A percentile compares a stretch with the other conserved stretches of the same genome.
Conservation (phyloP, 1,140 invertebrate species). For the Euglossa dilemma region DNA sequence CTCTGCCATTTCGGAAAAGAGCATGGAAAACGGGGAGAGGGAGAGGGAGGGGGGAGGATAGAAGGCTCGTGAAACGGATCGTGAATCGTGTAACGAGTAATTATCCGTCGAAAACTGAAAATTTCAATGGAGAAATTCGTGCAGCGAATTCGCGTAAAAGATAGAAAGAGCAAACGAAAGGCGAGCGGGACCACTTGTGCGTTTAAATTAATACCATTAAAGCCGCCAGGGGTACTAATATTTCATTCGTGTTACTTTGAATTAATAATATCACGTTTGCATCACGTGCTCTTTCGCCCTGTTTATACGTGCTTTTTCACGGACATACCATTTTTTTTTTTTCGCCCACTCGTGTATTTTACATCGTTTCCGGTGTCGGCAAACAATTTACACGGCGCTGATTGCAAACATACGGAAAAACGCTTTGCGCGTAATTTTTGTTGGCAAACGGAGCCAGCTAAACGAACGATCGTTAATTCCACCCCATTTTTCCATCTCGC, state of each 20-base stretch:
- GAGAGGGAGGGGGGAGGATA: too few relatives aligned
- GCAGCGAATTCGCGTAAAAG: neutral
- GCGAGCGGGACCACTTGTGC: neutral
- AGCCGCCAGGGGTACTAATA: neutral
- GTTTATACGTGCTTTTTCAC: too few relatives aligned
- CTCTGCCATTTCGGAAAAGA: neutral
- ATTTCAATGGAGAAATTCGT: neutral
- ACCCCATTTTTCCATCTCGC: too few relatives aligned
- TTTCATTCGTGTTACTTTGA: constrained; percentile 8
- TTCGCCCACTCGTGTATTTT: constrained; percentile 7
- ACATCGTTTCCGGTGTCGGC: neutral
- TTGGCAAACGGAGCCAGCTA: too few relatives aligned
- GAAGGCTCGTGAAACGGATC: neutral
- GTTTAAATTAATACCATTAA: neutral
- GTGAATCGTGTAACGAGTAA: constrained; percentile 4
- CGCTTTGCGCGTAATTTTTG: too few relatives aligned
- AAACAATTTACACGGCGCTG: too few relatives aligned
- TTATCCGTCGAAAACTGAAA: neutral
- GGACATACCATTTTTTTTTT: neutral
- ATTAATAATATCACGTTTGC: neutral
- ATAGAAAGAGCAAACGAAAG: neutral
- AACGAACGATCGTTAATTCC: too few relatives aligned
- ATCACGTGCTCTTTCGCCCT: too few relatives aligned
- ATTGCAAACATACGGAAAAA: too few relatives aligned
- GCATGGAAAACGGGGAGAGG: neutral